These are phyloP conservation scores for Sebastes hopkinsi DNA, from an alignment of 2,797 vertebrate species.

Conservation along the genomic window DNA sequence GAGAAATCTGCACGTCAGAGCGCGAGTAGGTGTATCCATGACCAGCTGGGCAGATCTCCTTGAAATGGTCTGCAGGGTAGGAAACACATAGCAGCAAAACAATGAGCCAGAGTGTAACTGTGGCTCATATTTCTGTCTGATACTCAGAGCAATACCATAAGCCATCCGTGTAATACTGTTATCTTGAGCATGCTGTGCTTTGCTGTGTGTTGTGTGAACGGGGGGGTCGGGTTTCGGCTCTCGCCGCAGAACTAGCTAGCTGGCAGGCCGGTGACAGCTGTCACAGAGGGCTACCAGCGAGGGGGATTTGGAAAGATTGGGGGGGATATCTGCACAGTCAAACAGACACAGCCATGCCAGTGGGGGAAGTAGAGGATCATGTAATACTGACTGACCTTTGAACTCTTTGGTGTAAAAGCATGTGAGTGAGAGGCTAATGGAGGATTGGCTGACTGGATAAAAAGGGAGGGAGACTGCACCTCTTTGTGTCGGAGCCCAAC, in stretches of 20 bases:
- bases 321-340: slow-evolving; percentile 31
- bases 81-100: slow-evolving; percentile 43
- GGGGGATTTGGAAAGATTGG: slow-evolving; percentile 38
- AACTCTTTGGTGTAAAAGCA: slow-evolving; percentile 49
- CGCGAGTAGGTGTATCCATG: slow-evolving; percentile 85
- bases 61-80: slow-evolving; percentile 81
- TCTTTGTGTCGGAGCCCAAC: slow-evolving; percentile 69
- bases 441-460: slow-evolving; percentile 60
- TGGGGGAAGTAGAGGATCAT: slow-evolving; percentile 55
- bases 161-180: slow-evolving; percentile 59
- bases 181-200: slow-evolving; percentile 44
- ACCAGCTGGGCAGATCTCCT: slow-evolving; percentile 86
- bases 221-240: slow-evolving; percentile 34
- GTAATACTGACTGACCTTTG: slow-evolving; percentile 64
- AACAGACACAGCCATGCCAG: slow-evolving; percentile 35
- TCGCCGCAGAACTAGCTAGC: slow-evolving; percentile 20
- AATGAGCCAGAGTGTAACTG: slow-evolving; percentile 51
- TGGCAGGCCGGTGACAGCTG: slow-evolving; percentile 57
- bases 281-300: slow-evolving; percentile 37
- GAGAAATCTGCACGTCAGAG: slow-evolving; percentile 83
- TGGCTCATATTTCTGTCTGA: slow-evolving; percentile 55
- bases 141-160: slow-evolving; percentile 51
- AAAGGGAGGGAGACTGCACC: slow-evolving; percentile 51
- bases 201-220: slow-evolving; percentile 31
- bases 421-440: slow-evolving; percentile 59